Base-by-base conservation (phyloP, 2,797 vertebrate genomes). In the Myotis daubentonii region DNA sequence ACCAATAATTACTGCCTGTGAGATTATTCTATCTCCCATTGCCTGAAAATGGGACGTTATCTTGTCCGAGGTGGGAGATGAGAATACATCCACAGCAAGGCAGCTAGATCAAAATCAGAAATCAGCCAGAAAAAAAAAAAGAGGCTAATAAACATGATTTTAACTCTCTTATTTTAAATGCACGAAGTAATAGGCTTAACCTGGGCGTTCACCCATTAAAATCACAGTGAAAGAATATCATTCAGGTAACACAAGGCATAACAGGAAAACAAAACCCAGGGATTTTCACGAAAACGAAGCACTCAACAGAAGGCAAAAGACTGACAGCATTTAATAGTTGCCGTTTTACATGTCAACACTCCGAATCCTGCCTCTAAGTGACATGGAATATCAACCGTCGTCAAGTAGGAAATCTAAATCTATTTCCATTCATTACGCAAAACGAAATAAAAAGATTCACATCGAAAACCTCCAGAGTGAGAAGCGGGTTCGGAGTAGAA, bases 381-480 rank as follows among this genome's bases (percentile, higher is more conserved):
- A 76, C 65, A 85, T 2, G 71, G 38, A 49, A 55, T 86, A 91
- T 70, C n/a, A 65, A 28, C 62, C 10, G 13, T 57, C 41, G 70
- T 76, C 30, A 51, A 38, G 53, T 53, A 87, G 53, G 36, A 5
- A 93, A 80, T 81, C 22, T 60, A 36, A 70, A 86, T 28, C 25
- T 28, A 38, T 89, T 87, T 49, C 81, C 51, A 87, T 87, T 84
- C n/a, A 76, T 76, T 81, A 68, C 30, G 38, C 30, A 66, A 70
- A 82, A 72, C 38, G 30, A 88, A 88, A 28, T 62, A 17, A 91
- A 91, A 93, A 80, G 33, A 30, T 80, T 62, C 47, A 41, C 66
- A 80, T n/a, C 57, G 87, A 89, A 89, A 87, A 23, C 41, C 65
- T 33, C 7, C 23, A 51, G 30, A 6, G 1, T 76, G 47, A 33